Evolutionary conservation across 2,888 invertebrate genomes (phyloP), one percentile per base, ranked within the genome.

Genomic region (Thecocarcelia acutangulata): DNA sequence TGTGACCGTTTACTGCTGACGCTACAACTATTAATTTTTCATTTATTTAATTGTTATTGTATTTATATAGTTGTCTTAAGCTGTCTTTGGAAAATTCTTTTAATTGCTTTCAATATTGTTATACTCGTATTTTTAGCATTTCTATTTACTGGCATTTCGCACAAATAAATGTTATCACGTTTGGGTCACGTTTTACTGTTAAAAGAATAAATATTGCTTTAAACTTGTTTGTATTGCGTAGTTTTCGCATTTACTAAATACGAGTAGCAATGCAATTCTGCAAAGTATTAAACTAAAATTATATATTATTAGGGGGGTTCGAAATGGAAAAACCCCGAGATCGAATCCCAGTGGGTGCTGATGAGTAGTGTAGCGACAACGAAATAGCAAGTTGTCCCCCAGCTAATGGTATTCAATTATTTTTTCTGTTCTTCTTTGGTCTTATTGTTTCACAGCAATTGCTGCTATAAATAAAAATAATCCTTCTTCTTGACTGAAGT

Each of bases 181-280:
- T 72, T 59, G 40, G 59, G 80, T 80, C 80, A 80, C 80, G 80
- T 80, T 76, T 66, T 66, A 21, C 37, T 21, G 50, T 61, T 72
- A 28, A 70, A 44, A 63, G 3, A 24, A 75, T 63, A 37, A 70
- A 70, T 75, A 80, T 64, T 80, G 58, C 44, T 15, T 73, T 66
- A 8, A 24, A 8, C 13, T 12, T 40, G 4, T 54, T 37, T 56
- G 44, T 28, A 19, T 13, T 37, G 40, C 17, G 11, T 40, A 33
- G 48, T 54, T 75, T 66, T 19, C 50, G 66, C 33, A 58, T 75
- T 75, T 68, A 66, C 15, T 8, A 68, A 50, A 66, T 75, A n/a
- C n/a, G n/a, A n/a, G n/a, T n/a, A 6, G 56, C 19, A 61, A 42
- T 56, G 54, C 72, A 5, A n/a, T 28, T n/a, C 17, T 15, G 6